Base-by-base conservation (phyloP, 2,888 invertebrate genomes). In the Ametastegia equiseti region DNA sequence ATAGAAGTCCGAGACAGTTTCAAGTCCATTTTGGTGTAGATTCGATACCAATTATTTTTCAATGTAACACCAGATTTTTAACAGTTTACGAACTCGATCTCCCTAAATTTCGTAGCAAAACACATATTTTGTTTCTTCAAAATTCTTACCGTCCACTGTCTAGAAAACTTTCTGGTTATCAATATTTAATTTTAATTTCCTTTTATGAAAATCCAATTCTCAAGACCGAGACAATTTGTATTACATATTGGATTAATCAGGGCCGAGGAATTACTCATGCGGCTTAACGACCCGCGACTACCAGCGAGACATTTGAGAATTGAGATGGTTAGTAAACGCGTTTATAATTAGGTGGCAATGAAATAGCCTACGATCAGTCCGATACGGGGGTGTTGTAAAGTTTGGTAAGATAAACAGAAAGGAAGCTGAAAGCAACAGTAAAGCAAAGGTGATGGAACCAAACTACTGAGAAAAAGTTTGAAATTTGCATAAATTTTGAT, bases 271-370 rank as follows among this genome's bases (percentile, higher is more conserved):
- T 6, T 15, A 13, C 30, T 60, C 15, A 15, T 5, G 65, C 65
- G 65, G 19, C 65, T 67, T 67, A 39, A 67, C 65, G 39, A 67
- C 39, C 39, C 19, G 27, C 15, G 65, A 67, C n/a, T 39, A 67
- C n/a, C 9, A 67, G 36, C 19, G 39, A 67, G 50, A 54, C 75
- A 54, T 50, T 75, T n/a, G 50, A 13, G 36, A 54, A 75, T 75
- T 36, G 75, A 75, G 47, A 71, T 30, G 42, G 47, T 71, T n/a
- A 47, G 42, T 45, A 27, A 71, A 71, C 71, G 71, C 45, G 71
- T 71, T 45, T 71, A 71, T 71, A 71, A 71, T 71, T 71, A 71
- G 71, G 45, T 71, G 45, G 71, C 71, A 71, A 71, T 71, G 71
- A 71, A 71, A 71, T 47, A 71, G 71, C 42, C 47, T 23, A 23